A percentile compares a stretch with the other conserved stretches of the same genome.
Evolutionary conservation across 2,113 vertebrate genomes (phyloP).

Genomic region (Toxostoma redivivum): DNA sequence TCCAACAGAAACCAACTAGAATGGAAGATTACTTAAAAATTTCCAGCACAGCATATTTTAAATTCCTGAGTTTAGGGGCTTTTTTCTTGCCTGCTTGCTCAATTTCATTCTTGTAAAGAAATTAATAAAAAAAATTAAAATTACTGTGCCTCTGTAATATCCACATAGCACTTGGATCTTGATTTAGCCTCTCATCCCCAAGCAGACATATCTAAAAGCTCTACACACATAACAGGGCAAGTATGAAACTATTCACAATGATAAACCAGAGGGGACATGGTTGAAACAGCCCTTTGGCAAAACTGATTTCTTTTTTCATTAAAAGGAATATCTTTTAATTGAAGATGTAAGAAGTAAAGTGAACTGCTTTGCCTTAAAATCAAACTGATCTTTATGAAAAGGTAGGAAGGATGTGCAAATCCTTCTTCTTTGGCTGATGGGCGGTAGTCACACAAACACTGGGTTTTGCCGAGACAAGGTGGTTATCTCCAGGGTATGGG

Average conservation of each 20-base stretch:
- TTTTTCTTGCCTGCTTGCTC: background rate
- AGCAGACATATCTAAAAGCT: background rate
- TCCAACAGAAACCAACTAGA: background rate
- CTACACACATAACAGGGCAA: background rate
- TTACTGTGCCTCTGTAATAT: background rate
- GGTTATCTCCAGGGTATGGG: background rate
- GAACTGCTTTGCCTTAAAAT: background rate
- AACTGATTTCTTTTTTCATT: background rate
- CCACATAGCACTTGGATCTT: background rate
- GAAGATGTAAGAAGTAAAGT: background rate
- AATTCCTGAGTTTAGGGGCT: background rate
- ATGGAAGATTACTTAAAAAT: background rate
- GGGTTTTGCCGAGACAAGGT: background rate
- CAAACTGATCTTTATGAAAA: background rate
- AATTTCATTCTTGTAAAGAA: background rate
- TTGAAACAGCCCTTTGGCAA: background rate
- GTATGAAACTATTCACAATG: rapidly evolving
- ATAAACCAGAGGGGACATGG: background rate
- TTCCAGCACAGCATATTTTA: background rate
- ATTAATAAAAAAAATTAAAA: background rate
- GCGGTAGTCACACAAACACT: background rate
- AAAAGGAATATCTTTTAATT: background rate
- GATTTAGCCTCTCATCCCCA: background rate
- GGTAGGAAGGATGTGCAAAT: background rate
- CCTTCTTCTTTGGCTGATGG: background rate